These are phyloP conservation scores for Ictidomys tridecemlineatus DNA, from an alignment of 2,113 vertebrate species.

Conservation along the genomic window DNA sequence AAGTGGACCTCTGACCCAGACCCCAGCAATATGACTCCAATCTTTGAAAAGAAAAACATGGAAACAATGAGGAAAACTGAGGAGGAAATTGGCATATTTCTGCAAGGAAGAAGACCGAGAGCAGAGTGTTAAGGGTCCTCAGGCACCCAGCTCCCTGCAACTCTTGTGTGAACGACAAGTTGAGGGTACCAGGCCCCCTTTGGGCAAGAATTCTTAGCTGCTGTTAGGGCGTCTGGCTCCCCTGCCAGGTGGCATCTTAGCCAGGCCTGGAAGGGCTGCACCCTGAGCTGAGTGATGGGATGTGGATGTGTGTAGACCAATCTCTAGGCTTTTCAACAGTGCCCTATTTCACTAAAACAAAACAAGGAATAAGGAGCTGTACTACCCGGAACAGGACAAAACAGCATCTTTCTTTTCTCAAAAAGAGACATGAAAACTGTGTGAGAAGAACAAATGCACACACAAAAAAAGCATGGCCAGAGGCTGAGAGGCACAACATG, in stretches of 20 bases:
- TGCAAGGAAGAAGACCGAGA: neutral
- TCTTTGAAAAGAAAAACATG: neutral
- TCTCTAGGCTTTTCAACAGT: neutral
- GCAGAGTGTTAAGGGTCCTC: rapidly evolving
- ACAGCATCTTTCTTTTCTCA: neutral
- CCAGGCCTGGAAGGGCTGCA: too few species aligned
- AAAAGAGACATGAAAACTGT: neutral
- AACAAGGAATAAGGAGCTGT: neutral
- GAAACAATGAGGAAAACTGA: rapidly evolving
- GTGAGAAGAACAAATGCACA: neutral
- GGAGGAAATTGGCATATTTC: rapidly evolving
- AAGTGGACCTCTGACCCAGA: neutral
- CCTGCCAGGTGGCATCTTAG: neutral
- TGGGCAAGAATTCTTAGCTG: neutral
- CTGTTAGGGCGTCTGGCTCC: rapidly evolving
- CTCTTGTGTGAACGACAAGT: too few species aligned
- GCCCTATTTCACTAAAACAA: neutral
- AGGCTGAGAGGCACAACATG: neutral
- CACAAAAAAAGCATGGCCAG: neutral
- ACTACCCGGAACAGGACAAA: neutral
- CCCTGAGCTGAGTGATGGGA: neutral
- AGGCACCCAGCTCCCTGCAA: too few species aligned
- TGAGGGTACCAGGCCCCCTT: neutral
- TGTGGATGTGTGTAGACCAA: rapidly evolving
- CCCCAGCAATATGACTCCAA: neutral